Evolutionary conservation across 2,797 vertebrate genomes (phyloP).

Genomic region (Cryptoblepharus egeriae): DNA sequence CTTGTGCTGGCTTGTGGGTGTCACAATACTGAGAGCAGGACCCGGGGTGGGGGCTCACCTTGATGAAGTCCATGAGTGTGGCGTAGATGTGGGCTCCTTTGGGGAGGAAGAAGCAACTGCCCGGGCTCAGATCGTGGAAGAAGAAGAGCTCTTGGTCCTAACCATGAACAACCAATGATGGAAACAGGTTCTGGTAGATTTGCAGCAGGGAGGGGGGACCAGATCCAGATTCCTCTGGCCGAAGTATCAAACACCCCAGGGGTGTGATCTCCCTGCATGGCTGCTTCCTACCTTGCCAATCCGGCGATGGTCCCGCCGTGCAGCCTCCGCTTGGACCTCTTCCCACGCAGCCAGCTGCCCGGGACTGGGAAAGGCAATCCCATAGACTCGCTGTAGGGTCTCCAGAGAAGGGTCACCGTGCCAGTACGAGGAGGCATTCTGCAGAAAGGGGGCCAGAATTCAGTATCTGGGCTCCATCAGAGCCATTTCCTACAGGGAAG

Average conservation of each 20-base stretch:
- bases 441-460: rapidly evolving
- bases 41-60: conserved; percentile 74
- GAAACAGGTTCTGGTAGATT: no score
- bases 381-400: conserved; percentile 81
- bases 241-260: no score
- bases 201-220: no score
- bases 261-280: neutral
- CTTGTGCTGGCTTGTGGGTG: no score
- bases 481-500: no score
- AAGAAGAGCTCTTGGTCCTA: conserved; percentile 94
- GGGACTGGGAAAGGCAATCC: conserved; percentile 85
- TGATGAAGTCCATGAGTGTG: conserved; percentile 87
- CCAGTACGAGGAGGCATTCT: conserved; percentile 38
- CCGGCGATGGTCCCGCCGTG: conserved; percentile 85
- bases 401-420: rapidly evolving
- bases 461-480: neutral
- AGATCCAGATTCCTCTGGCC: no score
- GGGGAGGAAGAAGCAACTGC: conserved; percentile 95
- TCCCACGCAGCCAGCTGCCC: conserved; percentile 82
- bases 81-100: conserved; percentile 92
- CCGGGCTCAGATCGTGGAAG: conserved; percentile 91
- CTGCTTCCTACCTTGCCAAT: conserved; percentile 82
- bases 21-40: no score
- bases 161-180: no score
- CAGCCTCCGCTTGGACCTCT: conserved; percentile 79